phyloP scores from a whole-genome alignment of 2,113 vertebrate species.

The Microtus pennsylvanicus region DNA sequence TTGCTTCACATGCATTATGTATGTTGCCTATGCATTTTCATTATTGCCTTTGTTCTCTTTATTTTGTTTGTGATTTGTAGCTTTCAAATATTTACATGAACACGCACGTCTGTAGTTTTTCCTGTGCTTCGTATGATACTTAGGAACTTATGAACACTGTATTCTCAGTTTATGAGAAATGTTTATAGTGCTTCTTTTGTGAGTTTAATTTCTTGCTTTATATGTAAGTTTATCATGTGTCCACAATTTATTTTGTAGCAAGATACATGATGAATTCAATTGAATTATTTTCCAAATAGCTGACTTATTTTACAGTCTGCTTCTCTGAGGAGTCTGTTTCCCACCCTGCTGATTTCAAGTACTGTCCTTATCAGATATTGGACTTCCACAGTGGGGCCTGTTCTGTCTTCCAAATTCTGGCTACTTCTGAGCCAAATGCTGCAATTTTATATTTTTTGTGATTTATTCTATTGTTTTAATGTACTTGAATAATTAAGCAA shows the following conservation, averaged over 20 bases:
- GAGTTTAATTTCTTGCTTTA: constrained; percentile 42
- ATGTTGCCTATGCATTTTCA: neutral
- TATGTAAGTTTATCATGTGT: constrained; percentile 13
- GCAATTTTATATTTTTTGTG: neutral
- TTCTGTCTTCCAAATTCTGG: constrained; percentile 39
- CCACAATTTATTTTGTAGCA: constrained; percentile 38
- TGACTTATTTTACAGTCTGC: neutral
- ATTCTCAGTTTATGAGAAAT: constrained; percentile 38
- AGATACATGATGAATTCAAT: constrained; percentile 40
- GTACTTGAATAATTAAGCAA: constrained; percentile 26
- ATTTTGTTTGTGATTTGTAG: neutral
- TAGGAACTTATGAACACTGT: constrained; percentile 21
- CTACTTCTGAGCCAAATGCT: constrained; percentile 27
- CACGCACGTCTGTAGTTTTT: neutral
- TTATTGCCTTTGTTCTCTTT: constrained; percentile 15
- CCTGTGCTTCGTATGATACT: neutral
- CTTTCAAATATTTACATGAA: constrained; percentile 40
- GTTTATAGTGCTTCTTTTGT: constrained; percentile 7
- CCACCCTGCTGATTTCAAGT: constrained; percentile 5
- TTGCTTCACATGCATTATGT: neutral
- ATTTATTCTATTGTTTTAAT: neutral
- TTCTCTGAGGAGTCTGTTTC: constrained; percentile 19
- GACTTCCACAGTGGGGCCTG: constrained; percentile 1
- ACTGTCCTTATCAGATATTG: neutral
- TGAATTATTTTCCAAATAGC: constrained; percentile 54